Percentiles rank a stretch among this genome's conserved stretches.
Evolutionary conservation across 2,888 invertebrate genomes (phyloP).

Genomic region (Caenorhabditis sp.): DNA sequence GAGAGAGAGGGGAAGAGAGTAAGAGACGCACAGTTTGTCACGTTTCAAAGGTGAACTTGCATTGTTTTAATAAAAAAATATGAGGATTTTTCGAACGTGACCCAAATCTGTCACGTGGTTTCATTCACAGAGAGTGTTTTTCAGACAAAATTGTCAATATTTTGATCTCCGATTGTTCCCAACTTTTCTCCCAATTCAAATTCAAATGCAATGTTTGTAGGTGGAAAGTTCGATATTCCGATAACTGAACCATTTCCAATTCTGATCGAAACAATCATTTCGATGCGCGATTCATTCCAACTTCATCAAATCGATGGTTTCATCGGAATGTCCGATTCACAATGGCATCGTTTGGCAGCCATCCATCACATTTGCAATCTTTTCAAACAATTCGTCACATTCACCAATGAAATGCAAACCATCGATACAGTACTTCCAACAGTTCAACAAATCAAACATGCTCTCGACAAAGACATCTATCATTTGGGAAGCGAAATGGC

Average conservation of each 20-base stretch:
- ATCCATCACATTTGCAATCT: conserved; percentile 22
- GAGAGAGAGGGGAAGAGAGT: no score
- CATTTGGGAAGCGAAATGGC: conserved; percentile 23
- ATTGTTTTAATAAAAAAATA: no score
- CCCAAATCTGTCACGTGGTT: no score
- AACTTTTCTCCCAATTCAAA: no score
- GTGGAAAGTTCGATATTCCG: conserved; percentile 50
- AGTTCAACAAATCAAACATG: conserved; percentile 52
- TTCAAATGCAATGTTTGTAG: no score
- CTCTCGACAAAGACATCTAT: conserved; percentile 52
- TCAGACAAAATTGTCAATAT: no score
- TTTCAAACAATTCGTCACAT: conserved; percentile 26
- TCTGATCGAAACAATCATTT: conserved; percentile 46
- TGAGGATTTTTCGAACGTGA: no score
- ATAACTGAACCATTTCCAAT: conserved; percentile 53
- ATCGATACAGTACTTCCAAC: conserved; percentile 66
- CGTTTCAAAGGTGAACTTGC: no score
- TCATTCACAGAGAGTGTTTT: no score
- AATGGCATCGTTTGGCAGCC: conserved; percentile 26
- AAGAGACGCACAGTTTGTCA: no score
- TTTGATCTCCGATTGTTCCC: neutral
- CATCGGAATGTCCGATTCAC: conserved; percentile 13
- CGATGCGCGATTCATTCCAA: conserved; percentile 26
- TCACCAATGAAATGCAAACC: conserved; percentile 44
- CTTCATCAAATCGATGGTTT: conserved; percentile 24